phyloP scores from a whole-genome alignment of 2,113 vertebrate genomes.

The Tangachromis dhanisi region DNA sequence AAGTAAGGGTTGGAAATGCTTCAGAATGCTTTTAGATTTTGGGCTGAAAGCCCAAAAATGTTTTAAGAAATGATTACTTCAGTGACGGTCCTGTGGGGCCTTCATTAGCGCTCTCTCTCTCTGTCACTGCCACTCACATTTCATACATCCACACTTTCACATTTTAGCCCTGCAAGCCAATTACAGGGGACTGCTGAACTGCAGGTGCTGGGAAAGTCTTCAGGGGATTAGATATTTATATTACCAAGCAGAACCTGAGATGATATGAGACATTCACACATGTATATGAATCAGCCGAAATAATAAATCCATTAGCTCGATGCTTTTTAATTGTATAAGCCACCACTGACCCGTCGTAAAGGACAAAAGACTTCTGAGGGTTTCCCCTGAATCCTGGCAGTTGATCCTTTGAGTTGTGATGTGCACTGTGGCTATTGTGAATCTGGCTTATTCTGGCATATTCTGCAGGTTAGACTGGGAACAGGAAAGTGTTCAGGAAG shows the following conservation, averaged over 20 bases:
- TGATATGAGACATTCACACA: not conserved
- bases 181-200: constrained; percentile 14
- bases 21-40: not conserved
- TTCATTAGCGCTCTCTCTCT: constrained; percentile 12
- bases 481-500: not conserved
- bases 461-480: not conserved
- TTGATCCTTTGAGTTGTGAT: fast-evolving
- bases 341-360: not conserved
- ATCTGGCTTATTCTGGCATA: not conserved
- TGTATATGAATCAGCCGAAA: not conserved
- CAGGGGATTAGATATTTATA: constrained; percentile 36
- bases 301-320: not conserved
- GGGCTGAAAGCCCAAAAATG: constrained; percentile 12
- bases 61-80: constrained; percentile 40
- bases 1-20: not conserved
- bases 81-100: constrained; percentile 16
- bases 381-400: not conserved
- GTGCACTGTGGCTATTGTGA: not conserved
- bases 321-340: not conserved
- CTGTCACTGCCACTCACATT: not conserved
- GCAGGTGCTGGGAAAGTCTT: not conserved
- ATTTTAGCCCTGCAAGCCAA: constrained; percentile 12
- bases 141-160: not conserved
- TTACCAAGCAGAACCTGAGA: not conserved
- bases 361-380: not conserved